phyloP scores from a whole-genome alignment of 92 coral and sea anemone species.

The Plumapathes pennacea region DNA sequence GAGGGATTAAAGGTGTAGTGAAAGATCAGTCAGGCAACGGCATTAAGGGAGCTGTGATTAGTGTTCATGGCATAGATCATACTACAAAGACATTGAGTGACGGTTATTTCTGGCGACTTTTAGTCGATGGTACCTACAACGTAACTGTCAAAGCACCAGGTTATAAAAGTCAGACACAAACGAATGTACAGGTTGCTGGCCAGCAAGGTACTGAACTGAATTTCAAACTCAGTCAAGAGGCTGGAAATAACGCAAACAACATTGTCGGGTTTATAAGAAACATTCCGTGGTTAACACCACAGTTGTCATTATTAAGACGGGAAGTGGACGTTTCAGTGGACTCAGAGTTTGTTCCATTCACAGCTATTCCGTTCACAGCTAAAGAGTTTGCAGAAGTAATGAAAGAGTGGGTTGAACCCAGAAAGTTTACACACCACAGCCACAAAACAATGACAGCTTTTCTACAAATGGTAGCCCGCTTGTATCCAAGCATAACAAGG shows the following conservation, averaged over 20 bases:
- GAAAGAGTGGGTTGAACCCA: conserved; percentile 86
- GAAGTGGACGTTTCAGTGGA: conserved; percentile 15
- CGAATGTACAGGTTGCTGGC: conserved; percentile 39
- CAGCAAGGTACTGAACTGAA: conserved; percentile 54
- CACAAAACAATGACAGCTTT: conserved; percentile 74
- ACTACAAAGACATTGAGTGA: conserved; percentile 63
- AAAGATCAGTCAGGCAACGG: conserved; percentile 54
- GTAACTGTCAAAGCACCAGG: conserved; percentile 69
- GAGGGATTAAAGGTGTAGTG: conserved; percentile 88
- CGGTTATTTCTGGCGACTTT: conserved; percentile 90
- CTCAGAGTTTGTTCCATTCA: conserved; percentile 51
- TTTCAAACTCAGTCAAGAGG: conserved; percentile 31
- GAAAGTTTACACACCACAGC: conserved; percentile 74
- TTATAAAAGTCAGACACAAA: conserved; percentile 25
- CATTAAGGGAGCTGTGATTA: conserved; percentile 65
- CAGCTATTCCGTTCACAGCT: conserved; percentile 71
- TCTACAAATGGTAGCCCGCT: conserved; percentile 54
- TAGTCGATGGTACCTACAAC: conserved; percentile 71
- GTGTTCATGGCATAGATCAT: conserved; percentile 67
- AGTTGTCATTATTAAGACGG: conserved; percentile 5
- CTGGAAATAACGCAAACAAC: background rate
- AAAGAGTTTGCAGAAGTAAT: conserved; percentile 57
- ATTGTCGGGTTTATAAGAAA: background rate
- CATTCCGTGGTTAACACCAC: conserved; percentile 30
- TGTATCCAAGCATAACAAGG: conserved; percentile 76